These are phyloP conservation scores for Ptychadena robeensis DNA, from an alignment of 2,797 vertebrate species.

Conservation along the genomic window DNA sequence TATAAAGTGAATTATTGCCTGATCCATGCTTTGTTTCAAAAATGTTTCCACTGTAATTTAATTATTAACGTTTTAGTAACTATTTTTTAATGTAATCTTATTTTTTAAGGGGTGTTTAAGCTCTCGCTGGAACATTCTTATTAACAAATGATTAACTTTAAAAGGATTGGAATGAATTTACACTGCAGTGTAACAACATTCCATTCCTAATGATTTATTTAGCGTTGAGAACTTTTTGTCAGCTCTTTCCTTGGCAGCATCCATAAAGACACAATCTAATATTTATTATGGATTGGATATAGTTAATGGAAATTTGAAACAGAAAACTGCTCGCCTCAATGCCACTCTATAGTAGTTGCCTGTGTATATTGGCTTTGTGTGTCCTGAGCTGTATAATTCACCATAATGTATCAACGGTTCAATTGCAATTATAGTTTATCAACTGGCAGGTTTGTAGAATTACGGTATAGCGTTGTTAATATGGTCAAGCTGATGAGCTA, in stretches of 20 bases:
- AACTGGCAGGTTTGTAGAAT: too few species aligned
- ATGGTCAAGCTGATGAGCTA: background rate
- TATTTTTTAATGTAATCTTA: background rate
- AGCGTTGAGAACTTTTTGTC: background rate
- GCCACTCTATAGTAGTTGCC: background rate
- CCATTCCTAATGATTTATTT: slow-evolving; percentile 27
- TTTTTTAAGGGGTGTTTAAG: background rate
- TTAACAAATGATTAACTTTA: slow-evolving; percentile 37
- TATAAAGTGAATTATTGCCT: too few species aligned
- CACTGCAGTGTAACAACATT: background rate
- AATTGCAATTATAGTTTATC: background rate
- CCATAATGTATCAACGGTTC: background rate
- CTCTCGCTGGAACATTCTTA: background rate
- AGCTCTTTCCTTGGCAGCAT: slow-evolving; percentile 23
- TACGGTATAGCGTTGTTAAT: background rate
- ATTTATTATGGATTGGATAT: slow-evolving; percentile 7
- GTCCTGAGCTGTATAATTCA: background rate
- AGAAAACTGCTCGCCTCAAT: background rate
- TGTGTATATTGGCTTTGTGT: background rate
- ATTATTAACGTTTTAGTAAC: too few species aligned
- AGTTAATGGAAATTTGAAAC: slow-evolving; percentile 1
- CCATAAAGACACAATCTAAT: slow-evolving; percentile 7
- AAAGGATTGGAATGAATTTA: slow-evolving; percentile 10
- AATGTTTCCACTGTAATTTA: too few species aligned
- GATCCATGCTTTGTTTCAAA: too few species aligned